Base-by-base conservation (phyloP, 1,140 invertebrate species). In the Zaprionus africanus region DNA sequence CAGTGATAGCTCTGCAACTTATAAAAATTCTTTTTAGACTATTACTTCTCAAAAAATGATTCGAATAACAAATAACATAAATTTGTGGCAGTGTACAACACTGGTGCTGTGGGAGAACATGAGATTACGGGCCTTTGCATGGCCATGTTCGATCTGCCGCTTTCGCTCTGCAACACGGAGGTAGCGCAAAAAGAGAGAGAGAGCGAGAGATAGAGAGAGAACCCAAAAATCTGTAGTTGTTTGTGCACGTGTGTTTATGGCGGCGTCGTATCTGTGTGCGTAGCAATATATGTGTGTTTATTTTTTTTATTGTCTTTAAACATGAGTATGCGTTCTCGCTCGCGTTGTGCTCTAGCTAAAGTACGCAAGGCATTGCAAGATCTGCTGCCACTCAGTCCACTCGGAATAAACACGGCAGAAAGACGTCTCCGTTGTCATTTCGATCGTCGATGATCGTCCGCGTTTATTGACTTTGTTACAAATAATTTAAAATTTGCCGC, bases 121-220 rank as follows among this genome's bases (percentile, higher is more conserved):
- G 49, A 56, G 71, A 61, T 53, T 41, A 22, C 15, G 19, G 3
- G 17, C 9, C 19, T 63, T 43, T 41, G 49, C n/a, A 70, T 75
- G 59, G 83, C 84, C 83, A 87, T 87, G 80, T 88, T 87, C 84
- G 74, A 86, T 80, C 69, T 78, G 66, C 77, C 80, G 83, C 84
- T 81, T 86, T 80, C 77, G 65, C 56, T 60, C 51, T 60, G 54
- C 51, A 58, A 68, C 68, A 24, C 36, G 24, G 43, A 22, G 34
- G 36, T 12, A 38, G 51, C 61, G 51, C 43, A 54, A 54, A 38
- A 26, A 58, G 15, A 71, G 63, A 15, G n/a, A 22, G 17, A 53
- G 60, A 2, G 51, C 51, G 36, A 49, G 60, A 36, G 46, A 63
- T 22, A 19, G 24, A 56, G 59, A 63, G 58, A 34, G 66, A 74